Base-by-base conservation (phyloP, 2,888 invertebrate genomes). In the Stictocephala bisonia region DNA sequence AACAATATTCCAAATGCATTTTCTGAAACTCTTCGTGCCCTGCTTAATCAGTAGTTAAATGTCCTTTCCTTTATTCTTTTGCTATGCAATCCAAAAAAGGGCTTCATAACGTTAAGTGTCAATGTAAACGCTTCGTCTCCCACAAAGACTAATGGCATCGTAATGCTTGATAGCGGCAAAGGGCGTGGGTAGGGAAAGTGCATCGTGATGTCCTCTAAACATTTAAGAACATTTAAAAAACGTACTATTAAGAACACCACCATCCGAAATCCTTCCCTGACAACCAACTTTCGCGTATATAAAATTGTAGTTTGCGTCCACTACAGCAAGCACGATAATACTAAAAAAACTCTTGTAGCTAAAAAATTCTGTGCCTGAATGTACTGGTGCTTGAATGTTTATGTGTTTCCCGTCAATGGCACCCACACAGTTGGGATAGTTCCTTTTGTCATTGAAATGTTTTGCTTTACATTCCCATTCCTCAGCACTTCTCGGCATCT, bases 401-500 rank as follows among this genome's bases (percentile, higher is more conserved):
- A 79, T 70, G 60, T 79, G 80, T 73, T 80, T 81, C 1, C 80
- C 78, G 71, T 79, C 78, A 6, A 78, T 72, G 7, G 77, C 77
- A 56, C 79, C 79, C 18, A 80, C 24, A 75, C 80, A 80, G 75
- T 80, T 77, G 41, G 79, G 79, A 75, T 79, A 80, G 69, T 81
- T 79, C 79, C 80, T 81, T 51, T 73, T 77, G 3, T 72, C 67
- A 27, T 74, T 27, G 78, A 79, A 81, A 24, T 71, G 71, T 68
- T 77, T 71, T 20, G 78, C 78, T 56, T 77, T 76, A 24, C 67
- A 31, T 74, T 76, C 77, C 79, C 80, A 81, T 75, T 80, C 78
- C 50, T 76, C 68, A 69, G 60, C 56, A 72, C 67, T 77, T 48
- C 35, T 26, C 35, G 76, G 76, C 58, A 77, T 72, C 76, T 79